These are phyloP conservation scores for Oreochromis mossambicus DNA, from an alignment of 2,797 vertebrate genomes.

Conservation along the genomic window DNA sequence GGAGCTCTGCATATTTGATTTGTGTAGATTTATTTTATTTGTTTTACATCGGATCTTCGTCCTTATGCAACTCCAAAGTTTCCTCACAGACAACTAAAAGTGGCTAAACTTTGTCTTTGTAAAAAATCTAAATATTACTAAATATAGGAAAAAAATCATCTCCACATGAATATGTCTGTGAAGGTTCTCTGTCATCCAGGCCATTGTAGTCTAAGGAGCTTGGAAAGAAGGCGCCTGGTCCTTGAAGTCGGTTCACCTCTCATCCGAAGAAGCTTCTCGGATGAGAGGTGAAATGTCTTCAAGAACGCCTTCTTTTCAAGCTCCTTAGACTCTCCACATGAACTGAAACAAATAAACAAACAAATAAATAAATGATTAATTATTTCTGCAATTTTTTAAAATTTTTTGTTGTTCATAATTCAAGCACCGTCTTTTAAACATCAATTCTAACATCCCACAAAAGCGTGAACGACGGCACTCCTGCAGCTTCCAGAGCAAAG, in stretches of 20 bases:
- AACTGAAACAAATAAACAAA: not conserved
- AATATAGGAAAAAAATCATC: too few species aligned
- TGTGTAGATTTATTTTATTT: not conserved
- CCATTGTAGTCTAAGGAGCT: not conserved
- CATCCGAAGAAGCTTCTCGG: not conserved
- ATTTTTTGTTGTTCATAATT: not conserved
- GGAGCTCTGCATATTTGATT: not conserved
- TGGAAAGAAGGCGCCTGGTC: not conserved
- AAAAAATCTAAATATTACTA: not conserved
- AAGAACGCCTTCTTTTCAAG: not conserved
- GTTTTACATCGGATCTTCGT: too few species aligned
- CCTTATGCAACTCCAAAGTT: too few species aligned
- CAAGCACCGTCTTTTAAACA: not conserved
- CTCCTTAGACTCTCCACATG: not conserved
- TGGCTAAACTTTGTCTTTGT: not conserved
- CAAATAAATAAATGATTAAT: not conserved
- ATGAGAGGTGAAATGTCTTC: not conserved
- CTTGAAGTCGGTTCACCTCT: not conserved
- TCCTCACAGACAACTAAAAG: not conserved
- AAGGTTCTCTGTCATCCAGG: not conserved
- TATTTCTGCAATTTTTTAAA: not conserved
- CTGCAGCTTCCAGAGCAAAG: not conserved
- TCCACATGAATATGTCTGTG: too few species aligned
- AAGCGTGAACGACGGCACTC: too few species aligned
- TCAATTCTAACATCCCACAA: not conserved